phyloP scores from a whole-genome alignment of 2,888 invertebrate species.

The Yponomeuta sedellus region DNA sequence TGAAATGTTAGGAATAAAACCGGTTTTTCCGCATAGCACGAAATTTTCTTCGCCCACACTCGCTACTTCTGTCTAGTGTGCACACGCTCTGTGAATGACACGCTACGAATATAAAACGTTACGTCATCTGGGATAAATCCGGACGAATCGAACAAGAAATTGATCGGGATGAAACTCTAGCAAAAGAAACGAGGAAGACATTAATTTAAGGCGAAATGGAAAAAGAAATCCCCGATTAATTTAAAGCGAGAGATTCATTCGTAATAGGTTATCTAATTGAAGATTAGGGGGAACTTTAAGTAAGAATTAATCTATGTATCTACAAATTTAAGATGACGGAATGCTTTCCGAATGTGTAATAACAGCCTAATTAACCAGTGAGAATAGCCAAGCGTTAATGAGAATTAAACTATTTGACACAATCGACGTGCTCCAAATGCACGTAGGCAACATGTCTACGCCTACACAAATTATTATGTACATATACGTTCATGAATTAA shows the following conservation, averaged over 20 bases:
- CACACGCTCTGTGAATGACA: slow-evolving; percentile 4
- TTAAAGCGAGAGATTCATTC: background rate
- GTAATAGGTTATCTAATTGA: background rate
- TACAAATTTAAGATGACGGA: too few species aligned
- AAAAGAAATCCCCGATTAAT: background rate
- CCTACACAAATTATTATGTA: background rate
- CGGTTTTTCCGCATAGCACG: slow-evolving; percentile 11
- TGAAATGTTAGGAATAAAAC: background rate
- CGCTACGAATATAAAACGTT: slow-evolving; percentile 3
- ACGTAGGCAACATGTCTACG: slow-evolving; percentile 5
- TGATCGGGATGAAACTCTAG: background rate
- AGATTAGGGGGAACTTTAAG: too few species aligned
- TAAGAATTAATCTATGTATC: too few species aligned
- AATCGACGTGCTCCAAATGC: background rate
- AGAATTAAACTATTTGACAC: slow-evolving; percentile 1
- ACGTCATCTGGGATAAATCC: background rate
- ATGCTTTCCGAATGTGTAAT: too few species aligned
- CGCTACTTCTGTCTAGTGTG: background rate
- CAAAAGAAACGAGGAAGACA: background rate
- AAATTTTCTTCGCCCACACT: background rate
- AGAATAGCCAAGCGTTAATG: background rate
- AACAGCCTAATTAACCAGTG: background rate
- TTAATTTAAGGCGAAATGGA: background rate
- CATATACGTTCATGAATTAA: background rate
- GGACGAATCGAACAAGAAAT: background rate